Conservation (phyloP, 2,888 invertebrate genomes). For the Trichopoda pennipes region DNA sequence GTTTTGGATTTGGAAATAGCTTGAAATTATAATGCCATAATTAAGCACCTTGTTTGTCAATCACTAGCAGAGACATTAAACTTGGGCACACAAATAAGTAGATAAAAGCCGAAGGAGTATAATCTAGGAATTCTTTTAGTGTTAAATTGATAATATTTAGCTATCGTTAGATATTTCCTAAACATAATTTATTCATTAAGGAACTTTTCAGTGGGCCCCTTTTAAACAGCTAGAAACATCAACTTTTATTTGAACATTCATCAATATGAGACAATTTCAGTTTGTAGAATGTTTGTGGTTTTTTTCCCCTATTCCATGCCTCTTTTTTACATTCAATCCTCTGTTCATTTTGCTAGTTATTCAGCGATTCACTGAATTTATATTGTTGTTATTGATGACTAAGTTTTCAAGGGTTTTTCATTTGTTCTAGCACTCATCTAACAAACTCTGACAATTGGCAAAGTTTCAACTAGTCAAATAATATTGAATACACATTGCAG, state of each 20-base stretch:
- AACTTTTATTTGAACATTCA: slow-evolving; percentile 31
- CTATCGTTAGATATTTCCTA: too few relatives aligned
- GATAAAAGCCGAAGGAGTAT: neutral
- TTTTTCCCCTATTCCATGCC: neutral
- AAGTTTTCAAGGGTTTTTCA: slow-evolving; percentile 47
- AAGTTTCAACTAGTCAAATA: slow-evolving; percentile 53
- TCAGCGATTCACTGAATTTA: neutral
- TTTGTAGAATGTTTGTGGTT: slow-evolving; percentile 43
- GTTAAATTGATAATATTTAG: too few relatives aligned
- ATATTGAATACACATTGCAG: slow-evolving; percentile 47
- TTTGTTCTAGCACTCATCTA: slow-evolving; percentile 18
- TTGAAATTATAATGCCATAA: slow-evolving; percentile 62
- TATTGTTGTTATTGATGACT: neutral
- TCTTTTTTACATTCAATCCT: neutral
- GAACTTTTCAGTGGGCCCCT: neutral
- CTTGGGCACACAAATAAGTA: neutral
- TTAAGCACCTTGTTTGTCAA: slow-evolving; percentile 66
- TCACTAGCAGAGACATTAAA: slow-evolving; percentile 12
- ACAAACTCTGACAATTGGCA: slow-evolving; percentile 35
- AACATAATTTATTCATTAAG: too few relatives aligned
- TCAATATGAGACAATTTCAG: slow-evolving; percentile 48
- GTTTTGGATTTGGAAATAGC: slow-evolving; percentile 51
- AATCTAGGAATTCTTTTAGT: too few relatives aligned
- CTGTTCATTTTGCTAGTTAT: neutral
- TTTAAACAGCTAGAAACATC: neutral